phyloP scores from a whole-genome alignment of 2,113 vertebrate genomes.

The Sardina pilchardus region DNA sequence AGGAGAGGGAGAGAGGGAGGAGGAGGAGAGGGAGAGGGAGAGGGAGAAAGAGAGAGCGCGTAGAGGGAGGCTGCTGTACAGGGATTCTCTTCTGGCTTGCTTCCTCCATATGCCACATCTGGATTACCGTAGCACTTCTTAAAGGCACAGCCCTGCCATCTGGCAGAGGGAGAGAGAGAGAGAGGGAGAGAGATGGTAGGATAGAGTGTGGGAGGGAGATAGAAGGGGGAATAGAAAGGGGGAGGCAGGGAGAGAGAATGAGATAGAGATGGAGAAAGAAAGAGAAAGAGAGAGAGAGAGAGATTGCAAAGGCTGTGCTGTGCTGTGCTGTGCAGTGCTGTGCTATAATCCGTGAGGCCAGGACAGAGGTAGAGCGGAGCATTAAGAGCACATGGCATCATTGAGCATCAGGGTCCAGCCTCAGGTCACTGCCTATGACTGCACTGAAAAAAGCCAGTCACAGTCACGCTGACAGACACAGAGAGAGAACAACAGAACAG shows the following conservation, averaged over 20 bases:
- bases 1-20: too few species aligned
- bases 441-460: slow-evolving; percentile 14
- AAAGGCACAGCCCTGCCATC: slow-evolving; percentile 22
- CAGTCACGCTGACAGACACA: not conserved
- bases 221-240: not conserved
- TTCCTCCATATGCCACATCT: slow-evolving; percentile 27
- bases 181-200: not conserved
- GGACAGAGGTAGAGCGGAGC: slow-evolving; percentile 21
- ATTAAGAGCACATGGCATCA: not conserved
- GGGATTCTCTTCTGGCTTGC: slow-evolving; percentile 25
- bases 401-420: slow-evolving; percentile 15
- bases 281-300: not conserved
- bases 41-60: not conserved
- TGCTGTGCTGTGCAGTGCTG: too few species aligned
- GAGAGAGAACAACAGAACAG: not conserved
- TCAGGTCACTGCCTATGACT: slow-evolving; percentile 23
- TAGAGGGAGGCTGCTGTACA: not conserved
- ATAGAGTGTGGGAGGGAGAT: not conserved
- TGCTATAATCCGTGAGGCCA: slow-evolving; percentile 27
- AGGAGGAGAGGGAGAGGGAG: too few species aligned
- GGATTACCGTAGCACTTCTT: slow-evolving; percentile 36
- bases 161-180: slow-evolving; percentile 20
- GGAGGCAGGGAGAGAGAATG: not conserved
- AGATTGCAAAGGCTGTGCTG: slow-evolving; percentile 18
- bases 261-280: not conserved